These are phyloP conservation scores for Procambarus clarkii DNA, from an alignment of 1,140 invertebrate genomes.

Conservation along the genomic window DNA sequence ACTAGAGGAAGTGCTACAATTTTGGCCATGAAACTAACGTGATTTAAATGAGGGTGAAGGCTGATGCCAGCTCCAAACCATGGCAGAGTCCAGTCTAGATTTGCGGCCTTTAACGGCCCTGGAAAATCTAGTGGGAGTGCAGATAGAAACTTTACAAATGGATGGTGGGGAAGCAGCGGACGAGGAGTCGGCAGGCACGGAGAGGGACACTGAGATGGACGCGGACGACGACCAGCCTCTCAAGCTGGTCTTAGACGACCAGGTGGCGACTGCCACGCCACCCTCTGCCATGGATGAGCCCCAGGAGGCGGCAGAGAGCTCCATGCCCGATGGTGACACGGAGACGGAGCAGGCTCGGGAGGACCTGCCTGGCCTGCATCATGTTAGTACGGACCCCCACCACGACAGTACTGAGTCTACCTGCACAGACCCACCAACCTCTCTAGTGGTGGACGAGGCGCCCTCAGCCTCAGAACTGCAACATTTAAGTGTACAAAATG, in stretches of 20 bases:
- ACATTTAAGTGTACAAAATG: slow-evolving; percentile 38
- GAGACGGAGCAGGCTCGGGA: background rate
- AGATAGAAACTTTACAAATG: slow-evolving; percentile 57
- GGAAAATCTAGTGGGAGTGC: slow-evolving; percentile 66
- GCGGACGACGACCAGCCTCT: slow-evolving; percentile 43
- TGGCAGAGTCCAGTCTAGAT: slow-evolving; percentile 68
- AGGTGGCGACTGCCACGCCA: slow-evolving; percentile 18
- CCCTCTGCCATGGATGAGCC: slow-evolving; percentile 14
- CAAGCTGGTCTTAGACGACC: slow-evolving; percentile 46
- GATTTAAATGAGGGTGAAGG: slow-evolving; percentile 8
- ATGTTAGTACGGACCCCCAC: background rate
- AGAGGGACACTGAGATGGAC: slow-evolving; percentile 33
- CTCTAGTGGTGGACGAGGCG: background rate
- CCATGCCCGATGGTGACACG: slow-evolving; percentile 2
- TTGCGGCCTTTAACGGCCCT: slow-evolving; percentile 66
- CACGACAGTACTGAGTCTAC: background rate
- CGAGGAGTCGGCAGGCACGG: slow-evolving; percentile 44
- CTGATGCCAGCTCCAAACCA: slow-evolving; percentile 56
- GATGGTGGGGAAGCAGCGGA: slow-evolving; percentile 35
- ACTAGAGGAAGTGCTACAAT: slow-evolving; percentile 20
- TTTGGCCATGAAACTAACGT: slow-evolving; percentile 39
- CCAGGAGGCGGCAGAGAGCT: slow-evolving; percentile 5
- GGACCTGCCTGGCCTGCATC: background rate
- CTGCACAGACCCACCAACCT: background rate
- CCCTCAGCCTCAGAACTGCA: background rate